Evolutionary conservation across 1,140 invertebrate genomes (phyloP), one percentile per base, ranked within the genome.

Genomic region (Hyles vespertilio): DNA sequence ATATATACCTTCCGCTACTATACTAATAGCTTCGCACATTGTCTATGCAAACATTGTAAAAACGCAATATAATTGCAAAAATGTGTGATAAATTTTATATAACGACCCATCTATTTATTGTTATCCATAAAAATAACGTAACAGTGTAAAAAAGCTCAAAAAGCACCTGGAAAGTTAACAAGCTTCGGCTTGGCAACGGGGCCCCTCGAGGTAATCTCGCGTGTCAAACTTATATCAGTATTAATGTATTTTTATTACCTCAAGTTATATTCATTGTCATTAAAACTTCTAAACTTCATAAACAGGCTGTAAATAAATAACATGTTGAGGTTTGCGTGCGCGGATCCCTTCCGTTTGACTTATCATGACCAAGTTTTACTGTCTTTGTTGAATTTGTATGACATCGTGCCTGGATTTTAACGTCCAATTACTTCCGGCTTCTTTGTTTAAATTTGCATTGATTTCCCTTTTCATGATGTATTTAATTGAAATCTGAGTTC

Each of bases 241-340:
- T 77, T 77, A 81, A 78, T 79, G 64, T 76, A 71, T 72, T 78
- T 70, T 78, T 79, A 77, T 77, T 79, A 69, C 67, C 63, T 65
- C 57, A 76, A 79, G 68, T 84, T 77, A 78, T 71, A 76, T 77
- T 77, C 71, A 74, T 68, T 72, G 73, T 70, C 73, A 77, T 86
- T 81, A 81, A 67, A 80, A 79, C 69, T 84, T 87, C 65, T 61
- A 63, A 81, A 81, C 61, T 79, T 79, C 74, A 68, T 74, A 77
- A 77, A 77, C 72, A 69, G 65, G 56, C 61, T 59, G 65, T 77
- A 66, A 79, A 83, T 82, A 82, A 81, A 79, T 75, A 73, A 74
- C 74, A 69, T 63, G 47, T 63, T 57, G 55, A 65, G 65, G 40
- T 63, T 81, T 50, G 82, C 77, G 73, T 83, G 74, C 54, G 67